These are phyloP conservation scores for Drosophila nannoptera DNA, from an alignment of 1,140 invertebrate genomes.

Conservation along the genomic window DNA sequence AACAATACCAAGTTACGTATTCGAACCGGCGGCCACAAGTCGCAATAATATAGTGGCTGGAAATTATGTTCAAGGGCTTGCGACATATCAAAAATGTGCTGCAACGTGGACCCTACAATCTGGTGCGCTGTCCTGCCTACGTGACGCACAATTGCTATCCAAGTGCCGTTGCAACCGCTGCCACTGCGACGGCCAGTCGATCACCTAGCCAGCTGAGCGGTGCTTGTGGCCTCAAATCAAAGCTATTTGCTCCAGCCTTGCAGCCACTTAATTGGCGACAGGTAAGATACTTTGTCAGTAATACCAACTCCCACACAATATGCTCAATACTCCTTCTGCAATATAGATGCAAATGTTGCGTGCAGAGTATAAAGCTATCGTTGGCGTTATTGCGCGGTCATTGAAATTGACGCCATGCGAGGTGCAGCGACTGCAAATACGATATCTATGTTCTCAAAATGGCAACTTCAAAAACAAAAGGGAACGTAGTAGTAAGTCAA, in stretches of 20 bases:
- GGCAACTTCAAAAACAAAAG: constrained; percentile 32
- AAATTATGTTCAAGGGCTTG: constrained; percentile 67
- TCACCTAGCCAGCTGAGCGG: constrained; percentile 2
- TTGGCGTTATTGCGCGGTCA: constrained; percentile 68
- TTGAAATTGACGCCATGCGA: constrained; percentile 58
- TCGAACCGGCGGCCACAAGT: constrained; percentile 36
- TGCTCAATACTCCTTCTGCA: too few species aligned
- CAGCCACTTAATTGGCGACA: constrained; percentile 60
- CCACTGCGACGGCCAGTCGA: background rate
- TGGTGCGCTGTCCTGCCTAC: constrained; percentile 26
- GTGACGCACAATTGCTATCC: constrained; percentile 23
- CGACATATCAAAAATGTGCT: constrained; percentile 64
- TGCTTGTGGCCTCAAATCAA: constrained; percentile 2
- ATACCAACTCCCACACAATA: too few species aligned
- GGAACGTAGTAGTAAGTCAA: background rate
- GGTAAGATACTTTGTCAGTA: constrained; percentile 29
- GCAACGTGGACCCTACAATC: constrained; percentile 55
- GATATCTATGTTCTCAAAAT: constrained; percentile 39
- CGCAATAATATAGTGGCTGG: constrained; percentile 33
- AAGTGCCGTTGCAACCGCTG: constrained; percentile 4
- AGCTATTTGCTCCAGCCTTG: constrained; percentile 13
- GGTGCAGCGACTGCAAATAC: constrained; percentile 59
- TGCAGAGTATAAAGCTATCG: constrained; percentile 80
- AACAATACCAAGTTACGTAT: constrained; percentile 64
- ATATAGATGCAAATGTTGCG: constrained; percentile 70